A percentile compares a stretch with the other conserved stretches of the same genome.
phyloP scores from a whole-genome alignment of 2,113 vertebrate species.

The Lathamus discolor region DNA sequence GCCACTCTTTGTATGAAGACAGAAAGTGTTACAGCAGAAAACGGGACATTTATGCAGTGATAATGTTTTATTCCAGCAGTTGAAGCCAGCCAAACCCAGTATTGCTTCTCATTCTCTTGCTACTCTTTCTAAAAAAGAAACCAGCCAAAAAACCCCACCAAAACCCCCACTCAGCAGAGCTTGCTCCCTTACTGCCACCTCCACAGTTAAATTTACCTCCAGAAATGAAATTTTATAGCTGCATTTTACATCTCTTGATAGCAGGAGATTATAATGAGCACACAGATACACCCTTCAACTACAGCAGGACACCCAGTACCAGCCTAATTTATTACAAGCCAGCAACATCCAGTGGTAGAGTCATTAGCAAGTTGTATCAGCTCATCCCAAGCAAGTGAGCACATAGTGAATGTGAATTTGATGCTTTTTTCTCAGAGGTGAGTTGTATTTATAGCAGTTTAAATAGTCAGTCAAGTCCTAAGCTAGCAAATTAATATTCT shows the following conservation, averaged over 20 bases:
- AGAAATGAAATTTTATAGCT: constrained; percentile 27
- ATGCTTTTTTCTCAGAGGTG: background rate
- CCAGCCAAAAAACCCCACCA: background rate
- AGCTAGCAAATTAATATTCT: constrained; percentile 42
- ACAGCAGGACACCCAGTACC: background rate
- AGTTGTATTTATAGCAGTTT: constrained; percentile 12
- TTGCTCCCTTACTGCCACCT: background rate
- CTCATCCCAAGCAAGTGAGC: background rate
- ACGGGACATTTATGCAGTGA: background rate
- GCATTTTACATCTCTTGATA: background rate
- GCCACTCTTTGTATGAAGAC: background rate
- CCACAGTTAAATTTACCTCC: constrained; percentile 21
- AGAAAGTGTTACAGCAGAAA: background rate
- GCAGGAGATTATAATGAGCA: background rate
- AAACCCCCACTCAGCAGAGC: background rate
- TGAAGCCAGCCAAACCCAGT: background rate
- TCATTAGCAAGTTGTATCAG: background rate
- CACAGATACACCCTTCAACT: background rate
- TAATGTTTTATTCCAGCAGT: background rate
- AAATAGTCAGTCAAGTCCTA: constrained; percentile 23
- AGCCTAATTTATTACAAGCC: background rate
- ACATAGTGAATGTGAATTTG: background rate
- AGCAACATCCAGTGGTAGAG: background rate
- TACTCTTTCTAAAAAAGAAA: background rate
- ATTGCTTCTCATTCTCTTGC: background rate